Base-by-base conservation (phyloP, 2,113 vertebrate species). In the Sturnira hondurensis region DNA sequence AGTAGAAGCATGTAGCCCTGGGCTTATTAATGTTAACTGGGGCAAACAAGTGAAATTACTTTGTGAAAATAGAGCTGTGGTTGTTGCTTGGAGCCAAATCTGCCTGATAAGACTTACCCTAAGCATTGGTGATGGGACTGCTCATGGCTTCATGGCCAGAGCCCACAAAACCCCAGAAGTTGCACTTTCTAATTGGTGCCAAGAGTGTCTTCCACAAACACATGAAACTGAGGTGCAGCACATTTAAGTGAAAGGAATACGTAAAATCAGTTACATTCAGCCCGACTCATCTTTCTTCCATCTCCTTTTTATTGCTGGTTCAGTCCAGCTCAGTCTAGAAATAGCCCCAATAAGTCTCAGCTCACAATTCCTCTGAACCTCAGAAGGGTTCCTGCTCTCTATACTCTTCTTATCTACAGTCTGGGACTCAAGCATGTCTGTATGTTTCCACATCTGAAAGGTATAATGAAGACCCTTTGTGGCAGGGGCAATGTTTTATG, bases 21-120 rank as follows among this genome's bases (percentile, higher is more conserved):
- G 91, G 91, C 86, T 96, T 96, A 93, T 95, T 89, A 96, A 93
- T 96, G 94, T 94, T 97, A 97, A 96, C 89, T 95, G 89, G 96
- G 93, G 86, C 96, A 98, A 97, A 98, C 80, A 80, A 96, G 91
- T 89, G 89, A 97, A 97, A 97, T 96, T 92, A 90, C 90, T 81
- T 97, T 95, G 97, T 94, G 88, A 95, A 97, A 97, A 95, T 56
- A 91, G 91, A 95, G 70, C 86, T 89, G 78, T 84, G 86, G 89
- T 63, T 80, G 93, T 84, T 91, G 58, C 94, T 96, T 94, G 45
- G 38, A 97, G 92, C 85, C 94, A 93, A 83, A 78, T 86, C 63
- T 68, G 83, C 74, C 94, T 96, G 91, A 73, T 28, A 93, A 97
- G 96, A 91, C 78, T 94, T 86, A 33, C 56, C 91, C 19, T 89